These are phyloP conservation scores for Sericinus montela DNA, from an alignment of 2,888 invertebrate genomes.

Conservation along the genomic window DNA sequence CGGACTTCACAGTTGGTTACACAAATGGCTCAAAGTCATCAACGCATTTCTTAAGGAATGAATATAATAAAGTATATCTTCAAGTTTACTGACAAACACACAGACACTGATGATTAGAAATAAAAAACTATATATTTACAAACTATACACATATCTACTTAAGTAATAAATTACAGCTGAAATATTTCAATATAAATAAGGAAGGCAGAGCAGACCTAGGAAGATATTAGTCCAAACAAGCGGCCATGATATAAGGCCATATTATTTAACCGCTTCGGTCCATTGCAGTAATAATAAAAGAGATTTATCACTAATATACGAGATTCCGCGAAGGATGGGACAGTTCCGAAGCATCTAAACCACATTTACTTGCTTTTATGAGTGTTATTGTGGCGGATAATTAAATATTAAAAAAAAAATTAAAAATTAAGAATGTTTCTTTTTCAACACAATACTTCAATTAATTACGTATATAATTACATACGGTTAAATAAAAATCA, in stretches of 20 bases:
- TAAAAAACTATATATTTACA: too few relatives aligned
- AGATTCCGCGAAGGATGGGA: slow-evolving; percentile 2
- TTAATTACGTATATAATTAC: too few relatives aligned
- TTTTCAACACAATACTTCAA: too few relatives aligned
- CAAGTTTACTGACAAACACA: too few relatives aligned
- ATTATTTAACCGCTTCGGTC: slow-evolving; percentile 9
- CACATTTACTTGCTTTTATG: too few relatives aligned
- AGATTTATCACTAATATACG: slow-evolving; percentile 2
- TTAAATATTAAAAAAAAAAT: too few relatives aligned
- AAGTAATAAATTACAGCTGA: neutral
- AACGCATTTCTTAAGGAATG: neutral
- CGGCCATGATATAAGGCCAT: slow-evolving; percentile 12
- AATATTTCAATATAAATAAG: neutral
- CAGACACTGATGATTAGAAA: too few relatives aligned
- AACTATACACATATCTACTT: neutral
- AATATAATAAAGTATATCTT: too few relatives aligned
- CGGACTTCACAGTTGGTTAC: neutral
- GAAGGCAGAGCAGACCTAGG: neutral
- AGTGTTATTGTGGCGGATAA: too few relatives aligned
- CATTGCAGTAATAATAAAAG: slow-evolving; percentile 8
- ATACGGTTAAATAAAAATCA: too few relatives aligned
- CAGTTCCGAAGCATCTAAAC: neutral
- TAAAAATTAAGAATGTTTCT: too few relatives aligned
- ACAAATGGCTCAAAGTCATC: slow-evolving; percentile 6
- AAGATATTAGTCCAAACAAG: slow-evolving; percentile 9